A percentile compares a stretch with the other conserved stretches of the same genome.
phyloP scores from a whole-genome alignment of 2,888 invertebrate genomes.

The Mechanitis mazaeus region DNA sequence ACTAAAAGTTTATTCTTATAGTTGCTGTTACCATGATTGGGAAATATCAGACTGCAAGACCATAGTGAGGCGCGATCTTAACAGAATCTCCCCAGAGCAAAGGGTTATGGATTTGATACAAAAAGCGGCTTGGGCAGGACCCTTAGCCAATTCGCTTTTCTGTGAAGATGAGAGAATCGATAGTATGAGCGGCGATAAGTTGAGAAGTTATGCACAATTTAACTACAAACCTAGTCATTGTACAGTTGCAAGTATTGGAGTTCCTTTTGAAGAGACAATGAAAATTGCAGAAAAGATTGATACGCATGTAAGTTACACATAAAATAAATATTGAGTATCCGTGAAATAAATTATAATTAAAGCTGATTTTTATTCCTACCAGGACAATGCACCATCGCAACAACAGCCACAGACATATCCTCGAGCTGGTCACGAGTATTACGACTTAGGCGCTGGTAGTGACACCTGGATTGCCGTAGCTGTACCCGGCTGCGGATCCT shows the following conservation, averaged over 20 bases:
- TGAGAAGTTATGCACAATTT: conserved; percentile 37
- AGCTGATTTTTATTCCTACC: background rate
- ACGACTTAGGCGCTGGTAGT: conserved; percentile 49
- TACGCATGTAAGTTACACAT: conserved; percentile 20
- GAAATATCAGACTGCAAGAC: conserved; percentile 48
- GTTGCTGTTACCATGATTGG: conserved; percentile 50
- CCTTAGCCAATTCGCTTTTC: conserved; percentile 53
- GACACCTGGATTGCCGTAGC: conserved; percentile 60
- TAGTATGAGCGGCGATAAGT: conserved; percentile 36
- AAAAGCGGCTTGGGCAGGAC: conserved; percentile 53
- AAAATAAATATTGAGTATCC: background rate
- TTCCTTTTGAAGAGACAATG: conserved; percentile 56
- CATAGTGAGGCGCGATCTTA: conserved; percentile 45
- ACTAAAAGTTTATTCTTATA: conserved; percentile 24
- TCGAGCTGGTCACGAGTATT: conserved; percentile 48
- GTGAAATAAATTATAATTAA: background rate
- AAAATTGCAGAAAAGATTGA: conserved; percentile 46
- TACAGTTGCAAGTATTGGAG: conserved; percentile 50
- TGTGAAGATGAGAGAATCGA: conserved; percentile 46
- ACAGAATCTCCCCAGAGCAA: conserved; percentile 42
- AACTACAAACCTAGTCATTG: conserved; percentile 48
- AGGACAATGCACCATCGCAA: conserved; percentile 39
- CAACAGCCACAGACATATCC: conserved; percentile 33
- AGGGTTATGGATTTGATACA: conserved; percentile 56
- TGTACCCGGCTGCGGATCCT: conserved; percentile 54